These are phyloP conservation scores for Microcebus lehilahytsara DNA, from an alignment of 2,113 vertebrate species.

Conservation along the genomic window DNA sequence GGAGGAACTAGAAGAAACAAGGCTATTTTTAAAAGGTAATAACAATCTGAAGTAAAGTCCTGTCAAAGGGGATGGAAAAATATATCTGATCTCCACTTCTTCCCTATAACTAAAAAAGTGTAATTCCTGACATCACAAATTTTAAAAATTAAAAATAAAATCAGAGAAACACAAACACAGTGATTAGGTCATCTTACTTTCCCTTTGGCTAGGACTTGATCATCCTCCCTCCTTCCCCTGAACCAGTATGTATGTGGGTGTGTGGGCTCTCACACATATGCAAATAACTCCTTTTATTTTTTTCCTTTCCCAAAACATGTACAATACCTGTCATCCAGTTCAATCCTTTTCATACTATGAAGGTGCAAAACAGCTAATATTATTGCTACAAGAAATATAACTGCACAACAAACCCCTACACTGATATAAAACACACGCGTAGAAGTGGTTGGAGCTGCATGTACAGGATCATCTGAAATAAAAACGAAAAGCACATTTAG, in stretches of 20 bases:
- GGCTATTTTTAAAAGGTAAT: neutral
- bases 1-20: neutral
- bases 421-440: conserved; percentile 99
- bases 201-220: neutral
- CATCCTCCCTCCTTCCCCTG: neutral
- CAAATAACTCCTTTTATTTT: conserved; percentile 25
- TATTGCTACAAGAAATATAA: conserved; percentile 99
- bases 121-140: neutral
- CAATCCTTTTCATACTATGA: conserved; percentile 99
- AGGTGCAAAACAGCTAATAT: conserved; percentile 97
- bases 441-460: conserved; percentile 93
- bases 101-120: neutral
- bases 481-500: conserved; percentile 64
- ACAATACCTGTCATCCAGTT: conserved; percentile 96
- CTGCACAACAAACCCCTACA: conserved; percentile 97
- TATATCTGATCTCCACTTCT: neutral
- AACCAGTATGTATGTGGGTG: neutral
- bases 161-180: conserved; percentile 14
- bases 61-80: neutral
- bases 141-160: neutral
- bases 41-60: neutral
- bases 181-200: neutral
- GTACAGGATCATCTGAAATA: conserved; percentile 89
- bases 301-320: conserved; percentile 38
- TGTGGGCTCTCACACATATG: neutral